These are phyloP conservation scores for Meloe dianella DNA, from an alignment of 2,888 invertebrate species.

Conservation along the genomic window DNA sequence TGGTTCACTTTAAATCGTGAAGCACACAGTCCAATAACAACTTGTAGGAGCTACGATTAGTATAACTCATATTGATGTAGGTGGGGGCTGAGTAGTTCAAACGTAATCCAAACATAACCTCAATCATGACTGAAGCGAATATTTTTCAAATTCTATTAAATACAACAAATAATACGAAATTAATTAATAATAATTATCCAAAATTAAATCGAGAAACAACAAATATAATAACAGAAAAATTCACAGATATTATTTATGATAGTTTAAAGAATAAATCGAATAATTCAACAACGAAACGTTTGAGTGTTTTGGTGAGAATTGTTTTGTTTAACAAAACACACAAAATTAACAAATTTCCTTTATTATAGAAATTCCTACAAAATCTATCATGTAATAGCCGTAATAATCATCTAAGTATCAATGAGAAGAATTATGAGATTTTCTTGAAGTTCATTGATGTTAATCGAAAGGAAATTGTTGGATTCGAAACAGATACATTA, in stretches of 20 bases:
- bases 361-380: background rate
- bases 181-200: background rate
- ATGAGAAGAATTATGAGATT: background rate
- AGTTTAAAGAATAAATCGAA: background rate
- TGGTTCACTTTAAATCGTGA: no score
- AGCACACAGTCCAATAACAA: no score
- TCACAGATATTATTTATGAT: background rate
- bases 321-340: background rate
- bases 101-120: background rate
- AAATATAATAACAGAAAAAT: background rate
- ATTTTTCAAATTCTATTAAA: background rate
- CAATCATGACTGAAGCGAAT: background rate
- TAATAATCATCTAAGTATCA: background rate
- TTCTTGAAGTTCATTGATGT: background rate
- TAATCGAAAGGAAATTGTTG: background rate
- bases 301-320: background rate
- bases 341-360: background rate
- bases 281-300: conserved; percentile 1
- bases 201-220: background rate
- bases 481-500: background rate
- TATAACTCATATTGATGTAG: background rate
- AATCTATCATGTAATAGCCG: background rate
- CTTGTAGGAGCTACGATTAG: no score
- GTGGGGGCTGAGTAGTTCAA: background rate
- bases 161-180: background rate